Evolutionary conservation across 2,888 invertebrate genomes (phyloP).

Genomic region (Pteria penguin): DNA sequence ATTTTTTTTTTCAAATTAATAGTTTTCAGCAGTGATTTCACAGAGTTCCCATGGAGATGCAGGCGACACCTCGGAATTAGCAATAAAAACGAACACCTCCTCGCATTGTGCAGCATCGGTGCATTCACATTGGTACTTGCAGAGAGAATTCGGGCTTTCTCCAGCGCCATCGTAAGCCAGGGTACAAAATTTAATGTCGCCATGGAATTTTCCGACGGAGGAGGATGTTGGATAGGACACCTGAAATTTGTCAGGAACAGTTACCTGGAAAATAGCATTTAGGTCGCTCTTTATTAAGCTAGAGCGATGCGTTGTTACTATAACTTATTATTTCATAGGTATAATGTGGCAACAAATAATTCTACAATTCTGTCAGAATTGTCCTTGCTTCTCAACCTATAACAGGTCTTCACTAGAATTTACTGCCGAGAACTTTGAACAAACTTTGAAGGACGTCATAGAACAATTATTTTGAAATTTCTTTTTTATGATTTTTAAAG

Average conservation of each 20-base stretch:
- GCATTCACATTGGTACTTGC: constrained; percentile 25
- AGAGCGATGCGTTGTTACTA: no score
- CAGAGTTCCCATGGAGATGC: constrained; percentile 24
- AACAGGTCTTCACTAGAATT: no score
- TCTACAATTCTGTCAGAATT: no score
- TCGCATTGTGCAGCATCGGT: constrained; percentile 26
- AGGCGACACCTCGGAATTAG: constrained; percentile 8
- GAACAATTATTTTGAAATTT: no score
- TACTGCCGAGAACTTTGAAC: no score
- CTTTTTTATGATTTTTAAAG: no score
- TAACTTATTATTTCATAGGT: no score
- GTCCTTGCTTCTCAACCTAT: no score
- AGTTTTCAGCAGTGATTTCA: constrained; percentile 36
- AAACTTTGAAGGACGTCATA: no score
- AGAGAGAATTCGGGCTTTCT: background rate
- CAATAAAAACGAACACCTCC: constrained; percentile 28
- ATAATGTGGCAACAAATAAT: no score
- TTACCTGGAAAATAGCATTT: constrained; percentile 1
- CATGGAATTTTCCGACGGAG: constrained; percentile 37
- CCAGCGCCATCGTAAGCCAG: background rate
- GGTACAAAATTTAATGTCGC: constrained; percentile 32
- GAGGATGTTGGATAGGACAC: constrained; percentile 37
- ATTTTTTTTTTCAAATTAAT: background rate
- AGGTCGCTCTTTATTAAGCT: no score
- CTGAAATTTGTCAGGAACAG: constrained; percentile 21